Evolutionary conservation across 2,797 vertebrate genomes (phyloP).

Genomic region (Gallirallus australis): DNA sequence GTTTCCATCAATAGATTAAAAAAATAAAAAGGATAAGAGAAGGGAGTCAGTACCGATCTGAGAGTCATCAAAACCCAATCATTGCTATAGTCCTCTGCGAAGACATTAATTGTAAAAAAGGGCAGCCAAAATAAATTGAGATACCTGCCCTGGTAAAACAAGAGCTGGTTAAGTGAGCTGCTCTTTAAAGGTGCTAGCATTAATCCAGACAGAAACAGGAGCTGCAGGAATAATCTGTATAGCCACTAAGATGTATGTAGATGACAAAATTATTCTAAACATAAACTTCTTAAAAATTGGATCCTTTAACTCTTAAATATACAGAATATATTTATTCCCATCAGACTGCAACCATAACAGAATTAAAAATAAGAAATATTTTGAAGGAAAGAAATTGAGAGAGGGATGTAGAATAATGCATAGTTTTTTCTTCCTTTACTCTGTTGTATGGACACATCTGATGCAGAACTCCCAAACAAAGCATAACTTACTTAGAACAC

Average conservation of each 20-base stretch:
- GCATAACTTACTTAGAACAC: neutral
- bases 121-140: neutral
- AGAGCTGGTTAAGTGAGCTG: neutral
- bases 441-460: neutral
- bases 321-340: neutral
- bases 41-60: neutral
- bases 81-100: neutral
- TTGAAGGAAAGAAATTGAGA: neutral
- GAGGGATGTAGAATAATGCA: neutral
- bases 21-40: neutral
- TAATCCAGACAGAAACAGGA: neutral
- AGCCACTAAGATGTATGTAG: neutral
- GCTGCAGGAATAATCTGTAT: neutral
- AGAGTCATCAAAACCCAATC: neutral
- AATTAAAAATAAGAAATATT: neutral
- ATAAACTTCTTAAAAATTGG: neutral
- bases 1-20: neutral
- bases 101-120: neutral
- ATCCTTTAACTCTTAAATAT: neutral
- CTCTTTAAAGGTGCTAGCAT: neutral
- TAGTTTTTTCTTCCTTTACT: neutral
- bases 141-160: neutral
- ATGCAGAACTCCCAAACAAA: neutral
- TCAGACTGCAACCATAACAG: neutral
- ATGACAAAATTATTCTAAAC: neutral